A percentile compares a stretch with the other conserved stretches of the same genome.
Evolutionary conservation across 2,888 invertebrate species (phyloP).

Genomic region (Melangyna quadrimaculata): DNA sequence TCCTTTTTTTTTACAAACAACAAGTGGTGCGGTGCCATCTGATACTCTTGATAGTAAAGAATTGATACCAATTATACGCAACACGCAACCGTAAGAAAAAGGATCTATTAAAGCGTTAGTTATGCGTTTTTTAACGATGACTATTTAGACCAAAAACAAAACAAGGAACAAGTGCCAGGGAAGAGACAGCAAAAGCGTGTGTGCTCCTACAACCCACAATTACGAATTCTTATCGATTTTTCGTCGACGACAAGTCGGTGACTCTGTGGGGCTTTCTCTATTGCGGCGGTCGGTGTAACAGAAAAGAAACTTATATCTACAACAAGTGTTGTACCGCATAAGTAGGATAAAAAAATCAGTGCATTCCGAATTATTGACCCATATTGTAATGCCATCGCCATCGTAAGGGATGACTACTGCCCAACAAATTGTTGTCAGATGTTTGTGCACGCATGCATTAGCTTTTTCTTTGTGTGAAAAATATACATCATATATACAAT

Average conservation of each 20-base stretch:
- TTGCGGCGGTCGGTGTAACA: slow-evolving; percentile 19
- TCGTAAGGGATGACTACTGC: slow-evolving; percentile 10
- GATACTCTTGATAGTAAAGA: slow-evolving; percentile 37
- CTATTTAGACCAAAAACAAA: slow-evolving; percentile 32
- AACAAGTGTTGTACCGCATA: slow-evolving; percentile 55
- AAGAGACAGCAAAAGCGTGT: slow-evolving; percentile 47
- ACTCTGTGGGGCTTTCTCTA: slow-evolving; percentile 23
- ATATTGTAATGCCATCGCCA: slow-evolving; percentile 18
- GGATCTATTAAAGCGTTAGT: slow-evolving; percentile 35
- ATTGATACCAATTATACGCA: slow-evolving; percentile 67
- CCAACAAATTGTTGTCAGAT: slow-evolving; percentile 29
- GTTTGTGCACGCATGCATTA: slow-evolving; percentile 28
- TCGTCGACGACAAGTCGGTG: slow-evolving; percentile 29
- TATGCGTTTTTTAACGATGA: slow-evolving; percentile 58
- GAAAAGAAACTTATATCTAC: slow-evolving; percentile 26
- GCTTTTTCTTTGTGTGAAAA: slow-evolving; percentile 12
- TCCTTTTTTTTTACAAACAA: slow-evolving; percentile 46
- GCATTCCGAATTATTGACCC: slow-evolving; percentile 35
- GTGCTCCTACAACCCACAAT: slow-evolving; percentile 31
- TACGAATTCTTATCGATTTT: slow-evolving; percentile 67
- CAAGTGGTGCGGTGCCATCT: slow-evolving; percentile 57
- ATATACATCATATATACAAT: background rate
- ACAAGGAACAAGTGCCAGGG: slow-evolving; percentile 29
- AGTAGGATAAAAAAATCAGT: slow-evolving; percentile 24
- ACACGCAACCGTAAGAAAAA: slow-evolving; percentile 62